Conservation (phyloP, 2,113 vertebrate genomes). For the Atrichornis clamosus region DNA sequence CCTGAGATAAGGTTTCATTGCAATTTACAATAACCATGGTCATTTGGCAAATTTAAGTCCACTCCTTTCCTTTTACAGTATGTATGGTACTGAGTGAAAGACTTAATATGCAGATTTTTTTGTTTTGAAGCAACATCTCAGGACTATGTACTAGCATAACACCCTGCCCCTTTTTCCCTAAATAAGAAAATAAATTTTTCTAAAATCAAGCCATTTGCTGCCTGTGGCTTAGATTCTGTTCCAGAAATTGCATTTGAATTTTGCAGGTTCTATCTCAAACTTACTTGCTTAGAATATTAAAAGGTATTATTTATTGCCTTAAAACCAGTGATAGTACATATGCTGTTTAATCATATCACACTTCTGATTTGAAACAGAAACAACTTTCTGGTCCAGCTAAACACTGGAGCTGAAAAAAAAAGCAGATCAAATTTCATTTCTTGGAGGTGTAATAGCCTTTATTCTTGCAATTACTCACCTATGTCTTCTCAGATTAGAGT, state of each 20-base stretch:
- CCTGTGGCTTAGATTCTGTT: not conserved
- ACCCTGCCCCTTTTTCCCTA: not conserved
- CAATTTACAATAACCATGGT: not conserved
- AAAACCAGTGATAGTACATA: not conserved
- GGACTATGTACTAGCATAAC: not conserved
- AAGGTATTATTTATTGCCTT: not conserved
- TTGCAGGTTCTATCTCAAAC: not conserved
- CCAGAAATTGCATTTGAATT: not conserved
- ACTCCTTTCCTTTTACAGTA: not conserved
- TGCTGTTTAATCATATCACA: not conserved
- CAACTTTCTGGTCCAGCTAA: not conserved
- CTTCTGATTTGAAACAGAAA: not conserved
- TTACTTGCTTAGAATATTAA: not conserved
- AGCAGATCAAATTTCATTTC: not conserved
- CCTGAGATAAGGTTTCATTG: not conserved
- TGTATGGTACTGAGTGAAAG: not conserved
- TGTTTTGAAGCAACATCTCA: not conserved
- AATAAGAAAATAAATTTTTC: not conserved
- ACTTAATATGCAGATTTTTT: not conserved
- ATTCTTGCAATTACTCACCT: not conserved
- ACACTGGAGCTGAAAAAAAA: not conserved
- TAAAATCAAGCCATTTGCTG: not conserved
- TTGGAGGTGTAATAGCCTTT: not conserved
- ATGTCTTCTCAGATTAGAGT: not conserved
- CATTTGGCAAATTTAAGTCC: not conserved